Conservation (phyloP, 2,888 invertebrate species). For the Lasioglossum zephyrum region DNA sequence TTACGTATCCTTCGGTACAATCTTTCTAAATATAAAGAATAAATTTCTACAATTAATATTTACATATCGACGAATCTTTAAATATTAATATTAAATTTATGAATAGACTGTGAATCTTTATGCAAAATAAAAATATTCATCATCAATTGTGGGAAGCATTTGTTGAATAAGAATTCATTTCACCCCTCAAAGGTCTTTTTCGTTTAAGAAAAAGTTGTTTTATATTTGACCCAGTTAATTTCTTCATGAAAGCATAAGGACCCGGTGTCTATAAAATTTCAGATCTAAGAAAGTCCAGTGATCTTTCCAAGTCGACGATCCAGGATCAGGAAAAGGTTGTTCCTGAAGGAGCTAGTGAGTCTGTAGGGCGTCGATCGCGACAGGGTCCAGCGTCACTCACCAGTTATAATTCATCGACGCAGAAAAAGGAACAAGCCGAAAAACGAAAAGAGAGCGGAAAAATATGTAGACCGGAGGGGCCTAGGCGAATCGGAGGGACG, state of each 20-base stretch:
- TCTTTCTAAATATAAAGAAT: background rate
- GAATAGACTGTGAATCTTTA: too few species aligned
- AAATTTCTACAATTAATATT: background rate
- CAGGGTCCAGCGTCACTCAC: background rate
- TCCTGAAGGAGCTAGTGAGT: background rate
- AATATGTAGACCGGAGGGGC: conserved; percentile 20
- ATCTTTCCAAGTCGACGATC: background rate
- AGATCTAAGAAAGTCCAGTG: too few species aligned
- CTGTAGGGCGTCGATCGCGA: background rate
- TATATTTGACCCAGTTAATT: too few species aligned
- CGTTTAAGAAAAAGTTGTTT: too few species aligned
- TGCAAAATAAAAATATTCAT: too few species aligned
- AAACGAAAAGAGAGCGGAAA: conserved; percentile 17
- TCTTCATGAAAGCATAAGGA: too few species aligned
- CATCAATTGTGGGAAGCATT: too few species aligned
- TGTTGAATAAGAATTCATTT: too few species aligned
- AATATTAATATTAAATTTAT: too few species aligned
- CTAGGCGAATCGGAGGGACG: conserved; percentile 46
- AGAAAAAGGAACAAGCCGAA: background rate
- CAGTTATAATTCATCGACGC: conserved; percentile 61
- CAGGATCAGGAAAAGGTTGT: background rate
- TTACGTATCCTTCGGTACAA: background rate
- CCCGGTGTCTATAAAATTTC: too few species aligned
- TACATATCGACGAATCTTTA: too few species aligned
- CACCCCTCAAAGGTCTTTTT: too few species aligned